Conservation (phyloP, 2,888 invertebrate species). For the Meandrusa payeni region DNA sequence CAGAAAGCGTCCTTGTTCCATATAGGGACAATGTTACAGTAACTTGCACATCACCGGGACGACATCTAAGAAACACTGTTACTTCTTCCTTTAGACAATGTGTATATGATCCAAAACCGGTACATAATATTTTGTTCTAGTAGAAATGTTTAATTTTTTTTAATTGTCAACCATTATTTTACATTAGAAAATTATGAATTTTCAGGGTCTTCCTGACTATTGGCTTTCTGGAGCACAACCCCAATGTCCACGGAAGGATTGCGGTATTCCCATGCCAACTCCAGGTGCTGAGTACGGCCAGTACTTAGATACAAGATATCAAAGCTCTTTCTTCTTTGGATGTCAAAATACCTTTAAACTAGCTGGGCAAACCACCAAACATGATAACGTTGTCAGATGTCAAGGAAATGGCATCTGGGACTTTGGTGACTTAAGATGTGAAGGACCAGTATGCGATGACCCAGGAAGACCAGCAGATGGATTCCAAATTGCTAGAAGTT, state of each 20-base stretch:
- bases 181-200: constrained; percentile 26
- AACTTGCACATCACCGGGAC: constrained; percentile 88
- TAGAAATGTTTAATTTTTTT: constrained; percentile 1
- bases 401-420: constrained; percentile 97
- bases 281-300: constrained; percentile 97
- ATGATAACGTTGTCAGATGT: constrained; percentile 95
- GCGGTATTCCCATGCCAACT: constrained; percentile 94
- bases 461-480: constrained; percentile 97
- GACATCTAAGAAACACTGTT: constrained; percentile 88
- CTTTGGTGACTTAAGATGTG: constrained; percentile 96
- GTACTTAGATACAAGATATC: constrained; percentile 92
- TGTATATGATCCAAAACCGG: constrained; percentile 95
- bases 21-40: constrained; percentile 95
- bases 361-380: constrained; percentile 94
- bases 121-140: constrained; percentile 41
- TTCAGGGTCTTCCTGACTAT: constrained; percentile 90
- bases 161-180: not conserved
- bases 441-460: constrained; percentile 98
- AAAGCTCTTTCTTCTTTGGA: constrained; percentile 96
- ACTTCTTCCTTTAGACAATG: constrained; percentile 95
- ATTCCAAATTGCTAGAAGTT: constrained; percentile 89
- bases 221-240: constrained; percentile 94
- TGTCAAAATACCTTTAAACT: constrained; percentile 97
- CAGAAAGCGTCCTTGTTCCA: constrained; percentile 91
- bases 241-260: constrained; percentile 93